These are phyloP conservation scores for Cydia pomonella DNA, from an alignment of 1,140 invertebrate species.

Conservation along the genomic window DNA sequence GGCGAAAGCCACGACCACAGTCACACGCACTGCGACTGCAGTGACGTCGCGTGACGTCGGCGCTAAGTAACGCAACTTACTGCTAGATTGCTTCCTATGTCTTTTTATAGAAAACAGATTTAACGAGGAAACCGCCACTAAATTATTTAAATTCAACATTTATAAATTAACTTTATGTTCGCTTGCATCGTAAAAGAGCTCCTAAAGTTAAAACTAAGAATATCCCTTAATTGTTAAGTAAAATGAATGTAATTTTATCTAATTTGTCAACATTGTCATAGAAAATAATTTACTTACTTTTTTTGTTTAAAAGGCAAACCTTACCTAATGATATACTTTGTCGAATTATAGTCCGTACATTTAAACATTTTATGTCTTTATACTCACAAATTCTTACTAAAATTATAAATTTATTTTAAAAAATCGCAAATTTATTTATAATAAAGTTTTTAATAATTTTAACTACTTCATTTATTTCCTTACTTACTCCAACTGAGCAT, in stretches of 20 bases:
- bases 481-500: background rate
- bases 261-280: background rate
- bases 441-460: conserved; percentile 43
- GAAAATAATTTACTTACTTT: background rate
- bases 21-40: conserved; percentile 63
- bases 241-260: background rate
- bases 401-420: conserved; percentile 40
- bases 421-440: conserved; percentile 40
- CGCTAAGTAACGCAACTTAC: conserved; percentile 56
- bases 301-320: background rate
- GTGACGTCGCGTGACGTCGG: conserved; percentile 69
- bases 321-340: no score
- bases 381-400: conserved; percentile 42
- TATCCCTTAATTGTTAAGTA: background rate
- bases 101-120: background rate
- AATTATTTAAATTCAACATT: conserved; percentile 23
- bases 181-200: background rate
- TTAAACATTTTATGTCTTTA: conserved; percentile 1
- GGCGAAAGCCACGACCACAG: conserved; percentile 60
- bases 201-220: background rate
- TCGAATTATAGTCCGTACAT: no score
- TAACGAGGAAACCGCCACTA: conserved; percentile 19
- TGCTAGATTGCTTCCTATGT: background rate
- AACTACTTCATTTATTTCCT: background rate
- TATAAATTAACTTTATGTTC: background rate